These are phyloP conservation scores for Conopomorpha cramerella DNA, from an alignment of 1,140 invertebrate species.

Conservation along the genomic window DNA sequence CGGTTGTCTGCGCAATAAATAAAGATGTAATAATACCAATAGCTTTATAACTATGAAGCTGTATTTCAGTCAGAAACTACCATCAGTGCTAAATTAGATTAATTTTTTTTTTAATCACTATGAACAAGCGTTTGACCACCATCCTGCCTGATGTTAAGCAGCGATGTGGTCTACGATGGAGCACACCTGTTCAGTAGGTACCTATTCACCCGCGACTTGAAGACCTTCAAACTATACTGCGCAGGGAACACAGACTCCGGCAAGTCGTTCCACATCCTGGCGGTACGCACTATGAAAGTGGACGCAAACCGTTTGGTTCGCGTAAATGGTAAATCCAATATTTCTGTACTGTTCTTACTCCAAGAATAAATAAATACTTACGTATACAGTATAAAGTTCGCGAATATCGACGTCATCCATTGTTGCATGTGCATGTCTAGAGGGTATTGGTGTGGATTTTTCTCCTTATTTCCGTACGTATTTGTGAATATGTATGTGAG, in stretches of 20 bases:
- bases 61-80: neutral
- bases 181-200: no score
- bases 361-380: slow-evolving; percentile 11
- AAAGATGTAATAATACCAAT: neutral
- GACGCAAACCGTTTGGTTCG: no score
- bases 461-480: slow-evolving; percentile 6
- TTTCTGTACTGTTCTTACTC: no score
- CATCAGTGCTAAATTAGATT: neutral
- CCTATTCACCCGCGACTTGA: no score
- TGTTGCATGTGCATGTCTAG: slow-evolving; percentile 15
- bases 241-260: no score
- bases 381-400: slow-evolving; percentile 25
- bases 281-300: no score
- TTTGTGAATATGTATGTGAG: slow-evolving; percentile 29
- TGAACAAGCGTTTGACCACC: no score
- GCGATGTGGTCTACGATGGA: no score
- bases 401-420: slow-evolving; percentile 23
- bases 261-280: no score
- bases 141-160: no score
- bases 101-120: neutral
- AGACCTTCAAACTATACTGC: no score
- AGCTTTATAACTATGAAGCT: neutral
- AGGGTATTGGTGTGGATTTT: slow-evolving; percentile 4
- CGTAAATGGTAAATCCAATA: no score
- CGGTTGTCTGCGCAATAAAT: neutral